Base-by-base conservation (phyloP, 2,888 invertebrate species). In the Leistus spinibarbis region DNA sequence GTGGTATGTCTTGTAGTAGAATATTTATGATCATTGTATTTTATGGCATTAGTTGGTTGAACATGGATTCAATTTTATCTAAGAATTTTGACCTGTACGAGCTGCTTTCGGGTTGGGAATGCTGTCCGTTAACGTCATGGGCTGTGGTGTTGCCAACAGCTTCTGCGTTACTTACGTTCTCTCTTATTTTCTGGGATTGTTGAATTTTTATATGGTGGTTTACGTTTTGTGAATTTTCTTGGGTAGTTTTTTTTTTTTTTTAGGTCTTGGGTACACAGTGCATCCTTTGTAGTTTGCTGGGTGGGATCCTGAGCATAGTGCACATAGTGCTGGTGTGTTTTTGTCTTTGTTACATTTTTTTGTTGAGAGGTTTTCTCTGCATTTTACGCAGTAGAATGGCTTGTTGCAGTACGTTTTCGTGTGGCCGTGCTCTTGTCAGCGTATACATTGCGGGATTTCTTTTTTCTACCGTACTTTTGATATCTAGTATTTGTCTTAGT, bases 361-460 rank as follows among this genome's bases (percentile, higher is more conserved):
- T n/a, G n/a, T n/a, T n/a, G n/a, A n/a, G n/a, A n/a, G n/a, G n/a
- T n/a, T n/a, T n/a, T n/a, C n/a, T n/a, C n/a, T n/a, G n/a, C n/a
- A n/a, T n/a, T n/a, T n/a, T n/a, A n/a, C n/a, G n/a, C n/a, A n/a
- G 13, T 54, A 63, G 20, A 56, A 78, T 13, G 76, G 69, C 64
- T 76, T 56, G 16, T 62, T 76, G 54, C 79, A 79, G 69, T 79
- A 80, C 10, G 69, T 72, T 69, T 78, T 79, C 0, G 80, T 79
- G 69, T 81, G 80, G 0, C 80, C 79, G 53, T 79, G 80, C 27
- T 66, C 20, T 70, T 81, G 81, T 64, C 80, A 80, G 9, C 78
- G 56, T 16, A 27, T 77, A 60, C 80, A 79, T 63, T 78, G 78
- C 19, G 63, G 24, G 76, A 77, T 66, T 24, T 57, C 57, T 40